phyloP scores from a whole-genome alignment of 2,888 invertebrate species.

The Exocentrus adspersus region DNA sequence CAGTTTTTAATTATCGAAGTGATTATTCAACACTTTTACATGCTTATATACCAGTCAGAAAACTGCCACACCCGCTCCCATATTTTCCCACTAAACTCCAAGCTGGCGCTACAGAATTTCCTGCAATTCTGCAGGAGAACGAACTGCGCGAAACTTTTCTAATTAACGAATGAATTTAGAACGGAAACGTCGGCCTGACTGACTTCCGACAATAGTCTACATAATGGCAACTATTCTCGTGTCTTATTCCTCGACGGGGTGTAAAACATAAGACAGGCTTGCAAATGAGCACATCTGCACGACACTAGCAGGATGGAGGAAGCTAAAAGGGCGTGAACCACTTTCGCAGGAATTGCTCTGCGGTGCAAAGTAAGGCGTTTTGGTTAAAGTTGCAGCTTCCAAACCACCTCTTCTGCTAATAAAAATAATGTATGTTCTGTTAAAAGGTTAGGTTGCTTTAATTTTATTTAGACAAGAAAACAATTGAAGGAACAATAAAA shows the following conservation, averaged over 20 bases:
- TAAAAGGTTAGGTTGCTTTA: no score
- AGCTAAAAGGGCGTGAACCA: constrained; percentile 43
- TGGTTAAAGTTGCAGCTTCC: no score
- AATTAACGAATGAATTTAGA: constrained; percentile 40
- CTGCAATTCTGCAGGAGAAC: constrained; percentile 17
- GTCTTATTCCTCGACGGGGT: constrained; percentile 40
- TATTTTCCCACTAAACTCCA: not conserved
- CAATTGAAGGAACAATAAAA: no score
- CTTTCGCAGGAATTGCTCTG: constrained; percentile 40
- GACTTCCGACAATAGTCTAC: constrained; percentile 37
- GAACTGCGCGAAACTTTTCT: constrained; percentile 36
- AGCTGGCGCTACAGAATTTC: constrained; percentile 11
- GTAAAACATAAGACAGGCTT: constrained; percentile 47
- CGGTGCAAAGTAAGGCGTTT: constrained; percentile 46
- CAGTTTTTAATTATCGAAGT: no score
- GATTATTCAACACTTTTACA: no score
- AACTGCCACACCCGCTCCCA: not conserved
- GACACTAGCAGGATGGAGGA: constrained; percentile 33
- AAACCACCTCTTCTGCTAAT: no score
- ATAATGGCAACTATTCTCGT: constrained; percentile 36
- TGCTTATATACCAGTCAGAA: not conserved
- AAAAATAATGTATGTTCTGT: no score
- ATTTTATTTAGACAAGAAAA: no score
- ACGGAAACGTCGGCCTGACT: constrained; percentile 37
- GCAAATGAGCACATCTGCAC: constrained; percentile 46